Conservation (phyloP, 2,888 invertebrate genomes). For the Andrena fulva region DNA sequence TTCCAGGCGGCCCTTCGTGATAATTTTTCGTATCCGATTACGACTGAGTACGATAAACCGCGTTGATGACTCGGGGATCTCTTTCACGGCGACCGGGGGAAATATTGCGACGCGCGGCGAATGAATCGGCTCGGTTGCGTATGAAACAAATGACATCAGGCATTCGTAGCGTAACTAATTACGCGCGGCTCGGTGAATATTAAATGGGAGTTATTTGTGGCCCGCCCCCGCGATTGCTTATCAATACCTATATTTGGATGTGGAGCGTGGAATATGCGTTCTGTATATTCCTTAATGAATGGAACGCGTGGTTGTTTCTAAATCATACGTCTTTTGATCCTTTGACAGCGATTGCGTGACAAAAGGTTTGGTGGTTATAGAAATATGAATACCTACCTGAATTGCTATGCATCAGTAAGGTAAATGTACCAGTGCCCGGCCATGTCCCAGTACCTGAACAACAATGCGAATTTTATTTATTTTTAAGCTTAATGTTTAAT, state of each 20-base stretch:
- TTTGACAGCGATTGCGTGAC: no score
- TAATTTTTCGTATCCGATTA: conserved; percentile 67
- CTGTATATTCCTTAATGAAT: not conserved
- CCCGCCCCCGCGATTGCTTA: no score
- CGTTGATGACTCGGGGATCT: conserved; percentile 47
- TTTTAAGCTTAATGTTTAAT: no score
- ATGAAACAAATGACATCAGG: conserved; percentile 16
- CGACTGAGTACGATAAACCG: conserved; percentile 39
- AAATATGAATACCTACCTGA: no score
- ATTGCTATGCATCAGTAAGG: no score
- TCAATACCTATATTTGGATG: not conserved
- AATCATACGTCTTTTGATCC: no score
- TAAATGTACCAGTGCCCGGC: no score
- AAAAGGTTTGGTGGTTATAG: no score
- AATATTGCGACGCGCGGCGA: conserved; percentile 28
- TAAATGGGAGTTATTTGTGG: not conserved
- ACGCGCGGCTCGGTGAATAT: conserved; percentile 10
- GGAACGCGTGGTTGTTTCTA: no score
- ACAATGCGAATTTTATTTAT: no score
- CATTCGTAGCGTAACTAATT: conserved; percentile 38
- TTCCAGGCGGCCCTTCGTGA: conserved; percentile 30
- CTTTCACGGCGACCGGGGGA: conserved; percentile 36
- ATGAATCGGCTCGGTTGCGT: conserved; percentile 33
- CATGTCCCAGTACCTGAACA: no score
- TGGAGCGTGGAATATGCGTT: not conserved